phyloP scores from a whole-genome alignment of 2,113 vertebrate genomes.

The Prunella himalayana region DNA sequence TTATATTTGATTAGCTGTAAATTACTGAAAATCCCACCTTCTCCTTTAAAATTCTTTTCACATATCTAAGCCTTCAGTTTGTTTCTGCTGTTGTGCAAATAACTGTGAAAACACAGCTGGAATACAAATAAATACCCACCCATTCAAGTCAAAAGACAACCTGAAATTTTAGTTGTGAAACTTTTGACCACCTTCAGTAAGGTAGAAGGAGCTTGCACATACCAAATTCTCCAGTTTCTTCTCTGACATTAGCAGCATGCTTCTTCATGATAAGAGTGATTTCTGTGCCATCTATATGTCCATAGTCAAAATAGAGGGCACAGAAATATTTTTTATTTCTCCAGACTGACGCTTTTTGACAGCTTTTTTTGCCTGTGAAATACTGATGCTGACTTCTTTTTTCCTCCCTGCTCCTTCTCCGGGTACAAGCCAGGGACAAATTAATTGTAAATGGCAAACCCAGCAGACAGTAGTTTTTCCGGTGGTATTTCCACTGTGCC shows the following conservation, averaged over 20 bases:
- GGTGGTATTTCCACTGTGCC: background rate
- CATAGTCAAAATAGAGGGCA: background rate
- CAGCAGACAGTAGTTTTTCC: background rate
- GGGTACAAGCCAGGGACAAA: too few species aligned
- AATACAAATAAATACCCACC: background rate
- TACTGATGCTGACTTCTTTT: background rate
- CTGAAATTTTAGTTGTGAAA: background rate
- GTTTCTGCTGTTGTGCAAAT: background rate
- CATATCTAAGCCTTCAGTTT: background rate
- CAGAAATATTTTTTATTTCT: background rate
- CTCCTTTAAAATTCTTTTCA: background rate
- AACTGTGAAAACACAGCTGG: background rate
- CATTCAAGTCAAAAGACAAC: background rate
- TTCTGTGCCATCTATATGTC: accelerated
- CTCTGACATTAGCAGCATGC: background rate
- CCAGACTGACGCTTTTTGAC: background rate
- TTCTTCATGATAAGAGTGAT: background rate
- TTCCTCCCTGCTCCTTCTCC: accelerated
- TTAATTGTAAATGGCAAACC: background rate
- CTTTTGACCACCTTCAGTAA: background rate
- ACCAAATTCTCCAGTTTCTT: background rate
- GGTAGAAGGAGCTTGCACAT: background rate
- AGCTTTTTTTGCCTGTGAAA: background rate
- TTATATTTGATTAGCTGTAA: background rate
- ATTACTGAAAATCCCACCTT: background rate